A percentile compares a stretch with the other conserved stretches of the same genome.
phyloP scores from a whole-genome alignment of 2,113 vertebrate species.

The Neotragus pygmaeus region DNA sequence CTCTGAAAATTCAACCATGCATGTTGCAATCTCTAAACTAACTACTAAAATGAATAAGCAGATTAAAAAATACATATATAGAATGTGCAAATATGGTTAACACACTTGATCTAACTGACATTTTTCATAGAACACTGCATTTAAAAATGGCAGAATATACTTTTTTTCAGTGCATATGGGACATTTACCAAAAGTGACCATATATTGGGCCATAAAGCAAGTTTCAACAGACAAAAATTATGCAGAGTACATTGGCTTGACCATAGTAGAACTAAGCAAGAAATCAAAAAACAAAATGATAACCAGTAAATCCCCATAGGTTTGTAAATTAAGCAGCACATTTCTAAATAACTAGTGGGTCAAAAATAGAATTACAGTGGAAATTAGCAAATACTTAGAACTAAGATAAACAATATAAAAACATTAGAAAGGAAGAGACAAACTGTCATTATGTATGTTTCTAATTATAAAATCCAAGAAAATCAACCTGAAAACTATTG shows the following conservation, averaged over 20 bases:
- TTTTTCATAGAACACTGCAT: background rate
- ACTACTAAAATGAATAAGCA: background rate
- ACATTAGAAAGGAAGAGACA: background rate
- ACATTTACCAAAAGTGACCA: background rate
- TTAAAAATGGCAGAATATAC: background rate
- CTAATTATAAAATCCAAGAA: slow-evolving; percentile 25
- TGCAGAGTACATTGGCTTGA: background rate
- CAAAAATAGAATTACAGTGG: background rate
- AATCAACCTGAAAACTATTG: background rate
- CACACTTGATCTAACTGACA: background rate
- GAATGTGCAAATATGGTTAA: background rate
- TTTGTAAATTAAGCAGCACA: background rate
- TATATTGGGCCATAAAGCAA: background rate
- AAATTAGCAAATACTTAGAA: slow-evolving; percentile 24
- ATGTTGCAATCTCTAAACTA: background rate
- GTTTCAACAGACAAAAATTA: slow-evolving; percentile 28
- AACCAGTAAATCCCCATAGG: background rate
- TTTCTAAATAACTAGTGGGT: slow-evolving; percentile 8
- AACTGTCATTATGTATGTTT: background rate
- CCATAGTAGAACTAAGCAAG: background rate
- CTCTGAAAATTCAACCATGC: background rate
- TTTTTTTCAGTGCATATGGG: background rate
- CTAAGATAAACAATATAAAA: background rate
- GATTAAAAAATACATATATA: background rate
- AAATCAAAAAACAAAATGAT: slow-evolving; percentile 1